Evolutionary conservation across 2,113 vertebrate species (phyloP).

Genomic region (Grus americana): DNA sequence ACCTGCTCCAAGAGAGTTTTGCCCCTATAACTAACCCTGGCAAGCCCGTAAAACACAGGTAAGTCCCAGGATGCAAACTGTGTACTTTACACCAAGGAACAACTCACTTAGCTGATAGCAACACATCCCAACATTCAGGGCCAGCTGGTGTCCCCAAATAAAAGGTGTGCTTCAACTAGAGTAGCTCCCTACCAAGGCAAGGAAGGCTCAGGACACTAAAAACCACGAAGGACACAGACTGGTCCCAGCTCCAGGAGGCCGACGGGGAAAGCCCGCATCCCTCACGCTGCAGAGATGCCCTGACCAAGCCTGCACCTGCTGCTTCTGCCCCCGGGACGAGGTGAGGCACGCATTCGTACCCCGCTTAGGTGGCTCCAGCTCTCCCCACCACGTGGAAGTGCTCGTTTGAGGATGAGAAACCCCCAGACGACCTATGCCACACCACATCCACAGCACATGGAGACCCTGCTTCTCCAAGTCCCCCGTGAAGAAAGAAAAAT

Average conservation of each 20-base stretch:
- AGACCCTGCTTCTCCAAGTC: neutral
- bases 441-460: neutral
- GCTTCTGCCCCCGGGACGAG: neutral
- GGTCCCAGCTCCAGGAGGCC: neutral
- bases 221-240: neutral
- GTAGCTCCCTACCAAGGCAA: neutral
- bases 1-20: neutral
- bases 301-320: neutral
- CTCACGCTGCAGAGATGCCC: neutral
- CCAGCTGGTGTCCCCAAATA: neutral
- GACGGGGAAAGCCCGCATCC: accelerated
- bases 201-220: neutral
- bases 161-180: neutral
- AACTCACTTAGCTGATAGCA: neutral
- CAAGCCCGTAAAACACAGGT: neutral
- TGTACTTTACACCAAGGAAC: neutral
- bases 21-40: neutral
- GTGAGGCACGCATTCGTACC: neutral
- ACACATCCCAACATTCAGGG: neutral
- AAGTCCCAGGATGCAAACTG: neutral
- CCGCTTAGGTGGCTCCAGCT: neutral
- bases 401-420: neutral
- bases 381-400: neutral
- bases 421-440: neutral
- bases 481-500: neutral